These are phyloP conservation scores for Neomonachus schauinslandi DNA, from an alignment of 2,113 vertebrate species.

Conservation along the genomic window DNA sequence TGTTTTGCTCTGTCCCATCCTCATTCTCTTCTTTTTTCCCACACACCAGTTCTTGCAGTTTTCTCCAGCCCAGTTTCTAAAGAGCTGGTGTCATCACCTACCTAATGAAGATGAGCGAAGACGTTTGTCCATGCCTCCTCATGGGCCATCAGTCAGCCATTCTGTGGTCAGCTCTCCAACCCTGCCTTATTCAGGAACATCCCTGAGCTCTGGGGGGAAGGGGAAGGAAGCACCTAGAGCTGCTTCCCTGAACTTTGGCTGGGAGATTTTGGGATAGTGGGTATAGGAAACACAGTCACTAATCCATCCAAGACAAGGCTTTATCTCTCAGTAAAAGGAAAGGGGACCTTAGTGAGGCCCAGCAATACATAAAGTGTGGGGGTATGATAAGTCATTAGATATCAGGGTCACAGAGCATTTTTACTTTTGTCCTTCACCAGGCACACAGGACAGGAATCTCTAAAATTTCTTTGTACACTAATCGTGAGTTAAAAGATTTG, in stretches of 20 bases:
- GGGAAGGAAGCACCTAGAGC: neutral
- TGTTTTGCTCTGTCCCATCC: neutral
- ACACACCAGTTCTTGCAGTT: neutral
- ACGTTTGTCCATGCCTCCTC: neutral
- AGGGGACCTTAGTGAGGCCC: neutral
- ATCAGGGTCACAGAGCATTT: neutral
- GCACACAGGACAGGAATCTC: neutral
- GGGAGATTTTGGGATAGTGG: neutral
- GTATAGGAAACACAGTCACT: neutral
- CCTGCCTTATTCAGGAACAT: neutral
- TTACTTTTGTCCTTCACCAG: neutral
- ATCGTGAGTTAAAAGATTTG: neutral
- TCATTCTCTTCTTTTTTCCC: neutral
- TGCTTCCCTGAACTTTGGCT: neutral
- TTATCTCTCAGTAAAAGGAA: neutral
- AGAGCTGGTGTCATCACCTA: neutral
- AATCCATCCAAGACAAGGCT: neutral
- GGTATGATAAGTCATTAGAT: neutral
- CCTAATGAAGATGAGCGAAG: neutral
- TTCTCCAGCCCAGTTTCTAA: neutral
- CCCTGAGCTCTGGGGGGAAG: neutral
- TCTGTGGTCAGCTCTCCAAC: neutral
- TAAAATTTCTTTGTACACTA: neutral
- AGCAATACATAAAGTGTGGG: neutral
- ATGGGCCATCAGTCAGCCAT: rapidly evolving